Conservation (phyloP, 2,797 vertebrate genomes). For the Vespertilio murinus region DNA sequence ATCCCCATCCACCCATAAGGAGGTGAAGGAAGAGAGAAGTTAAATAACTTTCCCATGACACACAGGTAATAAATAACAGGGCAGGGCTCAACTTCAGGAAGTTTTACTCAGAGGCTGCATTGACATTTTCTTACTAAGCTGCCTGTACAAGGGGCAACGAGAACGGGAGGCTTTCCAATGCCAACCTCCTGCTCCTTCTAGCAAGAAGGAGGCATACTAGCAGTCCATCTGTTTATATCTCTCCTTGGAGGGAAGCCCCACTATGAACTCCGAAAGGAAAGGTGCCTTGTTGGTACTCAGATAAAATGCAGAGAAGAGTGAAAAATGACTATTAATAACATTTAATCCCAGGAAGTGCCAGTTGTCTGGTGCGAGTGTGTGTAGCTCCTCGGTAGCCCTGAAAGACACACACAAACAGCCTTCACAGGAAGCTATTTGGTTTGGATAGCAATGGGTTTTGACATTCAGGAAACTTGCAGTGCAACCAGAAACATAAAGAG, state of each 20-base stretch:
- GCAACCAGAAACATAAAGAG: conserved; percentile 70
- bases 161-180: neutral
- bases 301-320: conserved; percentile 43
- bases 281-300: neutral
- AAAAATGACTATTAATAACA: conserved; percentile 65
- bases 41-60: neutral
- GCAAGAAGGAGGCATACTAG: neutral
- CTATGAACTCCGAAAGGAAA: neutral
- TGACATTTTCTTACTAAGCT: neutral
- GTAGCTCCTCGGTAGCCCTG: conserved; percentile 39
- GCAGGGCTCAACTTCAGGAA: neutral
- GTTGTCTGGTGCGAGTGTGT: conserved; percentile 49
- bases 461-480: conserved; percentile 69
- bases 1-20: neutral
- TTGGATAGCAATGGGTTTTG: conserved; percentile 72
- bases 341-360: conserved; percentile 56
- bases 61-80: neutral
- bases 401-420: conserved; percentile 50
- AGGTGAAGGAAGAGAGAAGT: conserved; percentile 8
- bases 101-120: neutral
- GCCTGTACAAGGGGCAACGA: neutral
- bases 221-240: neutral
- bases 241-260: neutral
- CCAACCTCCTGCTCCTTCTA: neutral
- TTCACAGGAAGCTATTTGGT: conserved; percentile 65